Percentiles rank a stretch among this genome's conserved stretches.
phyloP scores from a whole-genome alignment of 2,113 vertebrate genomes.

The Mormyrus iriodes region DNA sequence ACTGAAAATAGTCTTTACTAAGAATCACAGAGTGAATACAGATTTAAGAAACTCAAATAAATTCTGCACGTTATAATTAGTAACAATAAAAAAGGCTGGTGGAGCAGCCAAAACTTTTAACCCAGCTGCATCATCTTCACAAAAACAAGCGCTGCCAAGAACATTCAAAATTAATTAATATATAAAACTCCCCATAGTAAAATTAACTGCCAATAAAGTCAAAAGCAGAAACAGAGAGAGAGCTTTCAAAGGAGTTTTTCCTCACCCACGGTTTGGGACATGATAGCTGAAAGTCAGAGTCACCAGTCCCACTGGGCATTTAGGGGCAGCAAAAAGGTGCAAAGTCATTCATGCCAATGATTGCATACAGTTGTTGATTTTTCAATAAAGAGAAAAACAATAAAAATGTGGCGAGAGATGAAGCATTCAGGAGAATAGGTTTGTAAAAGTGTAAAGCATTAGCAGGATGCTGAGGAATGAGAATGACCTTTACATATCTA shows the following conservation, averaged over 20 bases:
- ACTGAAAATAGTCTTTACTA: not conserved
- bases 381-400: not conserved
- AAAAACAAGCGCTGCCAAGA: constrained; percentile 4
- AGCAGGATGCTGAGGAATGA: not conserved
- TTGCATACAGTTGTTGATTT: not conserved
- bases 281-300: not conserved
- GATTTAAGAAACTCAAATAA: not conserved
- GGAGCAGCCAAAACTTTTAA: not conserved
- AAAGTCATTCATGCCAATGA: not conserved
- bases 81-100: not conserved
- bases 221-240: not conserved
- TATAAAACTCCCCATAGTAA: not conserved
- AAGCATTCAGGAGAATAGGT: not conserved
- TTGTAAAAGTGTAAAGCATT: not conserved
- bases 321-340: not conserved
- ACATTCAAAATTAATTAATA: not conserved
- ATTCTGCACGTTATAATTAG: not conserved
- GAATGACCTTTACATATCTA: not conserved
- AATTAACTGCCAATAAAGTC: not conserved
- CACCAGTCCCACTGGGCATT: not conserved
- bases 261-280: not conserved
- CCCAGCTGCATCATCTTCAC: not conserved
- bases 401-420: not conserved
- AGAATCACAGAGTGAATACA: not conserved
- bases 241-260: not conserved